Conservation (phyloP, 2,113 vertebrate genomes). For the Trinectes maculatus region DNA sequence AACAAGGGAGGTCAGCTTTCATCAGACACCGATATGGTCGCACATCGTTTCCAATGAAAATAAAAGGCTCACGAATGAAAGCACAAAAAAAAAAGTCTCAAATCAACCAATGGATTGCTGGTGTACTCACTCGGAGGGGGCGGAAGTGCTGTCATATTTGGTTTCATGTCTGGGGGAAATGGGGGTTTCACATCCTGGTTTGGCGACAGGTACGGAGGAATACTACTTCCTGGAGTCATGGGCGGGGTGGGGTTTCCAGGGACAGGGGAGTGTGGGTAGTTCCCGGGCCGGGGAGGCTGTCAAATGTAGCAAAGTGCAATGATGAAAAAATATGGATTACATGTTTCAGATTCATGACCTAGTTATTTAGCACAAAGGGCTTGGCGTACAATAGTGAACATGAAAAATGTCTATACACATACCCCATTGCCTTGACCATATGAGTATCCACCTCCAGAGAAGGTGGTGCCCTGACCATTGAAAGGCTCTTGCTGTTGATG, state of each 20-base stretch:
- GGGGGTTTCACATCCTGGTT: conserved; percentile 98
- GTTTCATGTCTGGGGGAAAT: conserved; percentile 98
- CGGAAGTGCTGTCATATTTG: conserved; percentile 95
- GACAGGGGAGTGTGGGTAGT: conserved; percentile 99
- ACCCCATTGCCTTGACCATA: conserved; percentile 90
- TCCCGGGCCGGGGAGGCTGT: conserved; percentile 94
- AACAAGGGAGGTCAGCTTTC: not conserved
- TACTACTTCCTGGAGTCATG: conserved; percentile 98
- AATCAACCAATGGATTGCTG: not conserved
- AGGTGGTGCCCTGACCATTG: conserved; percentile 84
- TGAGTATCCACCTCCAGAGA: conserved; percentile 88
- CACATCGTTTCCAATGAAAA: no score
- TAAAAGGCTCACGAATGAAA: no score
- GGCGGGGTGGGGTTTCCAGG: conserved; percentile 98
- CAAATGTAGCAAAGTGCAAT: conserved; percentile 48
- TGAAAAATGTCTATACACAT: no score
- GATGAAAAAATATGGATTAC: conserved; percentile 35
- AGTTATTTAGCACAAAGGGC: not conserved
- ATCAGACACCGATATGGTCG: not conserved
- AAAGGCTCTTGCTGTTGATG: conserved; percentile 85
- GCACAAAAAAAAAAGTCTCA: no score
- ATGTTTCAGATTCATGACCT: conserved; percentile 5
- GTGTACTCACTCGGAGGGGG: conserved; percentile 91
- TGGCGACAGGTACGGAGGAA: conserved; percentile 95
- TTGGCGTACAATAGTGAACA: no score